A percentile compares a stretch with the other conserved stretches of the same genome.
These are phyloP conservation scores for Ceyx melanurus DNA, from an alignment of 2,113 vertebrate species.

Conservation along the genomic window DNA sequence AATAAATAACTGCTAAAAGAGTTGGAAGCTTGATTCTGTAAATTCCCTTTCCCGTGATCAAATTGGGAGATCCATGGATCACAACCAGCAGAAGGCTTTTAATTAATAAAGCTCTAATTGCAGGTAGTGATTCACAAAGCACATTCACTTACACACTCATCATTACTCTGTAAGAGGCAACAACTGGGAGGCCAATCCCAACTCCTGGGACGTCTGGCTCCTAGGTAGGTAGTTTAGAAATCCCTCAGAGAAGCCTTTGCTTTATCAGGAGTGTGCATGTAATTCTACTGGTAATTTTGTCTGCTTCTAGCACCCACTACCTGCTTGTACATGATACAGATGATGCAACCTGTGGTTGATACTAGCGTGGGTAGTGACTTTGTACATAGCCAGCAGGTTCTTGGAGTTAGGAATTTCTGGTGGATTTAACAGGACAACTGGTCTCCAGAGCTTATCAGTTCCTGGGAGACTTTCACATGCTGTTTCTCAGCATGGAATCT, in stretches of 20 bases:
- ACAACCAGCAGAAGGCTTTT: not conserved
- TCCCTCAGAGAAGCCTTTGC: not conserved
- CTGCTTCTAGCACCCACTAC: not conserved
- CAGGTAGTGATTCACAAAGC: not conserved
- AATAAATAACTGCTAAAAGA: not conserved
- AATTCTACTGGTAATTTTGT: not conserved
- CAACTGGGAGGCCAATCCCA: not conserved
- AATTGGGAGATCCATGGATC: not conserved
- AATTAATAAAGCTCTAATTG: not conserved
- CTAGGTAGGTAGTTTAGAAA: not conserved
- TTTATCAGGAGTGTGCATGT: not conserved
- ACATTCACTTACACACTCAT: accelerated
- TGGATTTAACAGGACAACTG: not conserved
- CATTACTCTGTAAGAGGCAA: not conserved
- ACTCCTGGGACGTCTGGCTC: not conserved
- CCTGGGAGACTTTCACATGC: not conserved
- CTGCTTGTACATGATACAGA: not conserved
- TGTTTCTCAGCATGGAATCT: not conserved
- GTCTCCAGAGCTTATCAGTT: not conserved
- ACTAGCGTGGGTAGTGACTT: not conserved
- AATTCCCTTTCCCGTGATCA: not conserved
- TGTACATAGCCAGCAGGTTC: not conserved
- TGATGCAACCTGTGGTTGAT: not conserved
- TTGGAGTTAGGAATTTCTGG: not conserved
- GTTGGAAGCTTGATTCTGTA: not conserved